Conservation (phyloP, 1,140 invertebrate genomes). For the Bombus superbus region DNA sequence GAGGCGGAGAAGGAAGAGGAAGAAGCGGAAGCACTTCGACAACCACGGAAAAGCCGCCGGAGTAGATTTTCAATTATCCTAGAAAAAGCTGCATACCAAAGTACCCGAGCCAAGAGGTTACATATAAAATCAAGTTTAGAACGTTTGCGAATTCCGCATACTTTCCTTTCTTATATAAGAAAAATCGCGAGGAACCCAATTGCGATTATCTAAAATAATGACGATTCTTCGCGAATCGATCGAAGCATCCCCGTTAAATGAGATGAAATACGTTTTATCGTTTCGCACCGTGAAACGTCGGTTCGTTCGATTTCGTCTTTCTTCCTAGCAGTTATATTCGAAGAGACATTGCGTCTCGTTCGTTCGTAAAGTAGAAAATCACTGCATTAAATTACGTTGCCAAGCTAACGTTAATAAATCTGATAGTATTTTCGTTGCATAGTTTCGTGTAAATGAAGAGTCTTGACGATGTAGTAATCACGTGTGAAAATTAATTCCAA, state of each 20-base stretch:
- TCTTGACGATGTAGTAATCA: not conserved
- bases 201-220: not conserved
- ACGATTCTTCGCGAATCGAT: not conserved
- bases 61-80: slow-evolving; percentile 60
- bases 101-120: slow-evolving; percentile 19
- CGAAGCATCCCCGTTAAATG: not conserved
- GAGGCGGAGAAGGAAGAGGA: not conserved
- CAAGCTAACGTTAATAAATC: not conserved
- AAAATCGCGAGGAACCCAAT: not conserved
- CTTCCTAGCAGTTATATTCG: not conserved
- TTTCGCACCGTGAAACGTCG: not conserved
- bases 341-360: not conserved
- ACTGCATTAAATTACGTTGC: not conserved
- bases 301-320: not conserved
- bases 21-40: slow-evolving; percentile 34
- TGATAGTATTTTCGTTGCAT: not conserved
- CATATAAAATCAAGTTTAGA: not conserved
- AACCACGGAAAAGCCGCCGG: slow-evolving; percentile 35
- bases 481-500: too few relatives aligned
- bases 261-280: not conserved
- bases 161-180: not conserved
- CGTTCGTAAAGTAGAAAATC: not conserved
- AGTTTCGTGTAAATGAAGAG: not conserved
- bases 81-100: slow-evolving; percentile 34
- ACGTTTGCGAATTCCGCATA: not conserved